Evolutionary conservation across 2,888 invertebrate species (phyloP).

Genomic region (Xiphydria camelus): DNA sequence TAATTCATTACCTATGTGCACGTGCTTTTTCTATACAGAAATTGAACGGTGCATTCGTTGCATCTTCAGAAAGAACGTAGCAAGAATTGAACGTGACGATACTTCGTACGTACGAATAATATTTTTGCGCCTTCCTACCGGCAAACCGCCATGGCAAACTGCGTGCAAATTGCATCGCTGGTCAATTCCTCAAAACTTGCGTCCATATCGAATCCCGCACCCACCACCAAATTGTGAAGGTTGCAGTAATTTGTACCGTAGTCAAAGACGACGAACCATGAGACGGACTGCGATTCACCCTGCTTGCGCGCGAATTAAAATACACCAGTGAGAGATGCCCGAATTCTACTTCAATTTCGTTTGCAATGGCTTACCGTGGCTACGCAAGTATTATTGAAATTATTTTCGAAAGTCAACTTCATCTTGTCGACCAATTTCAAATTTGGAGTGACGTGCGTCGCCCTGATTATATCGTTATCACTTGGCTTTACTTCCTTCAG

Average conservation of each 20-base stretch:
- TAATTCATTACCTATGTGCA: too few relatives aligned
- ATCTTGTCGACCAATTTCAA: conserved; percentile 25
- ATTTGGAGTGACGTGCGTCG: conserved; percentile 26
- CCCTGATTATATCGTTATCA: conserved; percentile 29
- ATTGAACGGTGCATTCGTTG: too few relatives aligned
- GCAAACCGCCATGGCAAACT: conserved; percentile 34
- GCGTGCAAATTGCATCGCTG: conserved; percentile 34
- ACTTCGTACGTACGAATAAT: too few relatives aligned
- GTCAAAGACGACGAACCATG: conserved; percentile 41
- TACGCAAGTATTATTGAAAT: conserved; percentile 27
- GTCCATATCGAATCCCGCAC: conserved; percentile 25
- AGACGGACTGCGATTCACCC: conserved; percentile 35
- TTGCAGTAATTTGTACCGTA: conserved; percentile 41
- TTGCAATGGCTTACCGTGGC: conserved; percentile 26
- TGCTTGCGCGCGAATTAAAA: conserved; percentile 9
- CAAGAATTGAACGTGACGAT: too few relatives aligned
- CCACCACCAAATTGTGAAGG: conserved; percentile 33
- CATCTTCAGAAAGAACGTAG: too few relatives aligned
- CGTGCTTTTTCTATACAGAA: too few relatives aligned
- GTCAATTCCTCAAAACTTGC: conserved; percentile 32
- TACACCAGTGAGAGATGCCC: neutral
- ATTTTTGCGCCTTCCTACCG: too few relatives aligned
- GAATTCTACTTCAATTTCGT: neutral
- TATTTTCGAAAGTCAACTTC: conserved; percentile 25
- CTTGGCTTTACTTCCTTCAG: conserved; percentile 14